Evolutionary conservation across 2,888 invertebrate genomes (phyloP), one percentile per base, ranked within the genome.

Genomic region (Sialis fuliginosa): DNA sequence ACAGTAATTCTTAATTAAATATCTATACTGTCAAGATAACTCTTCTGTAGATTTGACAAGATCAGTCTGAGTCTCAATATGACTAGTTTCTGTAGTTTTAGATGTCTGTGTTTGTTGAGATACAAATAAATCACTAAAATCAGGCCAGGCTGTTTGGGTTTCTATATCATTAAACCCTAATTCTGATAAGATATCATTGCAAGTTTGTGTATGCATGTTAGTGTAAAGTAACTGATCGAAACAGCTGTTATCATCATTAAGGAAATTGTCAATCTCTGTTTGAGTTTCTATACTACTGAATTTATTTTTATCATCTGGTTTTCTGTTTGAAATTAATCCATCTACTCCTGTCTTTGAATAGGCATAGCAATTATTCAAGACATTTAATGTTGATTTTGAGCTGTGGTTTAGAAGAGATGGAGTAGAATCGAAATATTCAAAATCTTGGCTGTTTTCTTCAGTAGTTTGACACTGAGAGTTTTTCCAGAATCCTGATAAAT

Each of bases 121-220:
- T 2, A 71, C 69, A 10, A 75, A 62, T 33, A 69, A 60, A 51
- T 74, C 74, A 47, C 72, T 70, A 46, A 64, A 56, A n/a, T 66
- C 60, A 1, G 69, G 63, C 70, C 72, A 73, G 42, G 69, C 67
- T 1, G 79, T 79, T 58, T 79, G 79, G 0, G 79, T 79, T 56
- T 79, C 75, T 48, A 72, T 78, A 53, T 77, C 70, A 13, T 71
- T 68, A 39, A 77, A 61, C n/a, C 67, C 72, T 33, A 78, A 61
- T 53, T 73, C 75, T 5, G 65, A 60, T 4, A 70, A 59, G 39
- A 72, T 64, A 42, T 73, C 70, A 48, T 74, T 71, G 54, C 74
- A 75, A 2, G 71, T 74, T 57, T 70, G 69, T 10, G 72, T 72
- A 49, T 63, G 67, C 52, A 63, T 69, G 52, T 71, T 65, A 47